Evolutionary conservation across 2,888 invertebrate species (phyloP).

Genomic region (Proisotoma minuta): DNA sequence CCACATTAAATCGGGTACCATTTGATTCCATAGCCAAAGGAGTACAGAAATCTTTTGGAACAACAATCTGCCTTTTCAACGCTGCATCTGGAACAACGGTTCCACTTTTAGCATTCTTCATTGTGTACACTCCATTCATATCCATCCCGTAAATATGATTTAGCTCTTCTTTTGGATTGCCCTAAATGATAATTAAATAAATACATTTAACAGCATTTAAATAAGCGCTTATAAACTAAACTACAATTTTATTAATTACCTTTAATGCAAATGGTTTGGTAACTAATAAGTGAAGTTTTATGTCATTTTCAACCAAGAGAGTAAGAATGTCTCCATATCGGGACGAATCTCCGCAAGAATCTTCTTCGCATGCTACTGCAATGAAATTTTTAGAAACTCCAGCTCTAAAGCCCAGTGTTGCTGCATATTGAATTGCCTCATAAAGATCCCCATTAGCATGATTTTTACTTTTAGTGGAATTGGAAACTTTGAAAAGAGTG

Average conservation of each 20-base stretch:
- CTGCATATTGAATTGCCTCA: constrained; percentile 49
- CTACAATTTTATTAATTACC: too few relatives aligned
- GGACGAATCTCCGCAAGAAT: constrained; percentile 48
- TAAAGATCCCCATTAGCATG: constrained; percentile 46
- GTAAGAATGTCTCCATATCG: constrained; percentile 49
- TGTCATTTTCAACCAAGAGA: constrained; percentile 49
- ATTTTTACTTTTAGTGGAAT: constrained; percentile 26
- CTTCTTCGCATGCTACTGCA: constrained; percentile 51
- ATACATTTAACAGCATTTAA: too few relatives aligned
- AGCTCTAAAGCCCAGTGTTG: constrained; percentile 51
- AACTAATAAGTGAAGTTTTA: constrained; percentile 49
- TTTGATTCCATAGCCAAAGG: constrained; percentile 52
- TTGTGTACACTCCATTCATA: constrained; percentile 50
- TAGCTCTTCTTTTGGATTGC: constrained; percentile 23
- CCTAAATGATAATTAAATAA: too few relatives aligned
- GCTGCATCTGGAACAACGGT: constrained; percentile 48
- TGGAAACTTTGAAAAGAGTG: constrained; percentile 41
- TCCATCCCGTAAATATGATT: constrained; percentile 49
- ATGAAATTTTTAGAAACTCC: constrained; percentile 54
- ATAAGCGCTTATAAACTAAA: too few relatives aligned
- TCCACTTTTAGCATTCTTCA: constrained; percentile 47
- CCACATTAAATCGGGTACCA: constrained; percentile 51
- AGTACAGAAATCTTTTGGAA: constrained; percentile 51
- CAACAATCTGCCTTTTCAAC: constrained; percentile 49
- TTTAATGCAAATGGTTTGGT: constrained; percentile 47